Conservation (phyloP, 2,888 invertebrate genomes). For the Dichetophora obliterata region DNA sequence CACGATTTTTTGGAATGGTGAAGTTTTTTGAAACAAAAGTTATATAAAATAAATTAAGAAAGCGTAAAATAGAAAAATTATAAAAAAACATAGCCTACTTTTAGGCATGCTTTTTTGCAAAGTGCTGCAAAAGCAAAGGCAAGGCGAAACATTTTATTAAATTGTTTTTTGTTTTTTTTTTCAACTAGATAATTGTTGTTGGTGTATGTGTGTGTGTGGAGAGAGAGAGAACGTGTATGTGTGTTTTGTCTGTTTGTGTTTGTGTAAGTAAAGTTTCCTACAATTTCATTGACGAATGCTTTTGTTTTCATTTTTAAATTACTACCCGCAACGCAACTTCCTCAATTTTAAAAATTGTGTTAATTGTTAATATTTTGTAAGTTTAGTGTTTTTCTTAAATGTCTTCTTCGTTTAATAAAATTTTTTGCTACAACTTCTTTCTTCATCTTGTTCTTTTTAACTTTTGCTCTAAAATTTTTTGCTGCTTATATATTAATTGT, state of each 20-base stretch:
- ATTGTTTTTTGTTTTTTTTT: neutral
- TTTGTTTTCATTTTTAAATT: constrained; percentile 11
- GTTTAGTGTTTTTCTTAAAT: constrained; percentile 1
- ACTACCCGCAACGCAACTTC: neutral
- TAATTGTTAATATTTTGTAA: constrained; percentile 30
- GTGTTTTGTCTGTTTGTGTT: too few relatives aligned
- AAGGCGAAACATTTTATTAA: neutral
- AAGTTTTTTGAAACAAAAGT: neutral
- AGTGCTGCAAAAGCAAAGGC: neutral
- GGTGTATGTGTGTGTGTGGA: too few relatives aligned
- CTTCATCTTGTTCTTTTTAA: too few relatives aligned
- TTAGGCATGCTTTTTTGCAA: constrained; percentile 2
- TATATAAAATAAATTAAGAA: too few relatives aligned
- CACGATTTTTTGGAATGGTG: constrained; percentile 23
- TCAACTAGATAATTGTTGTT: neutral
- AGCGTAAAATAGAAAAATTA: neutral
- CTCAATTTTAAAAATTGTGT: constrained; percentile 27
- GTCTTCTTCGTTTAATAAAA: neutral
- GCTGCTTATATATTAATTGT: too few relatives aligned
- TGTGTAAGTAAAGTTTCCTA: neutral
- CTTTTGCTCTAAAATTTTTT: too few relatives aligned
- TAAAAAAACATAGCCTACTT: neutral
- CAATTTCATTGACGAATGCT: neutral
- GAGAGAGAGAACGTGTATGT: too few relatives aligned
- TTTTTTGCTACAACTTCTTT: constrained; percentile 1